phyloP scores from a whole-genome alignment of 35 echinoderm and acorn worm genomes.

The Anneissia japonica region DNA sequence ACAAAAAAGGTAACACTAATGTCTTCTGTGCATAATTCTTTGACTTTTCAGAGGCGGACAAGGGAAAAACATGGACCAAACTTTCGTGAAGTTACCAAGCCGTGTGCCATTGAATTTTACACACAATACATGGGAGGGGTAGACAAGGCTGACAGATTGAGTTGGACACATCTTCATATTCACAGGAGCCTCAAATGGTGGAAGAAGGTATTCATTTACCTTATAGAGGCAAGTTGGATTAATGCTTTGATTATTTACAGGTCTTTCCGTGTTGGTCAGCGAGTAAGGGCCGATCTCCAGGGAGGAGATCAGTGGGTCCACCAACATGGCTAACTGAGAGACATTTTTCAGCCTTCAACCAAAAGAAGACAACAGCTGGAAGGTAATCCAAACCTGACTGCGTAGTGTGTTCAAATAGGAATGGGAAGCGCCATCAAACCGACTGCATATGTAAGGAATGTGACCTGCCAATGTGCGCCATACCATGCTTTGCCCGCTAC shows the following conservation, averaged over 20 bases:
- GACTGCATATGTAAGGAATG: background rate
- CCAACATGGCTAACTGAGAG: background rate
- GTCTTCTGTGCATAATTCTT: slow-evolving; percentile 22
- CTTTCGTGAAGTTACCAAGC: slow-evolving; percentile 8
- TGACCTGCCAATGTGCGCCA: background rate
- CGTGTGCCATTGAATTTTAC: slow-evolving; percentile 54
- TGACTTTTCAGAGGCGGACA: slow-evolving; percentile 21
- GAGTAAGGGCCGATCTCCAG: background rate
- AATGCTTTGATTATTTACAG: slow-evolving; percentile 19
- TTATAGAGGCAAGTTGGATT: slow-evolving; percentile 24
- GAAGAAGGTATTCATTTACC: slow-evolving; percentile 28
- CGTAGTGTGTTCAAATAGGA: slow-evolving; percentile 19
- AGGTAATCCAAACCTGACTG: background rate
- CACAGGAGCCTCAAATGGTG: slow-evolving; percentile 59
- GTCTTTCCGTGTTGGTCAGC: background rate
- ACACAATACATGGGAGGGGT: slow-evolving; percentile 71
- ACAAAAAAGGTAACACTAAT: slow-evolving; percentile 25
- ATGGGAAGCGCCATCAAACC: background rate
- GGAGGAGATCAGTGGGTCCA: background rate
- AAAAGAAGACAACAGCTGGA: background rate
- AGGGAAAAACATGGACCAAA: background rate
- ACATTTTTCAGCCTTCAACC: background rate
- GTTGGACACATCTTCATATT: slow-evolving; percentile 37
- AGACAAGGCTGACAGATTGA: slow-evolving; percentile 33
- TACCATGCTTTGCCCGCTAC: background rate